phyloP scores from a whole-genome alignment of 2,888 invertebrate species.

The Himalopsyche japonica region DNA sequence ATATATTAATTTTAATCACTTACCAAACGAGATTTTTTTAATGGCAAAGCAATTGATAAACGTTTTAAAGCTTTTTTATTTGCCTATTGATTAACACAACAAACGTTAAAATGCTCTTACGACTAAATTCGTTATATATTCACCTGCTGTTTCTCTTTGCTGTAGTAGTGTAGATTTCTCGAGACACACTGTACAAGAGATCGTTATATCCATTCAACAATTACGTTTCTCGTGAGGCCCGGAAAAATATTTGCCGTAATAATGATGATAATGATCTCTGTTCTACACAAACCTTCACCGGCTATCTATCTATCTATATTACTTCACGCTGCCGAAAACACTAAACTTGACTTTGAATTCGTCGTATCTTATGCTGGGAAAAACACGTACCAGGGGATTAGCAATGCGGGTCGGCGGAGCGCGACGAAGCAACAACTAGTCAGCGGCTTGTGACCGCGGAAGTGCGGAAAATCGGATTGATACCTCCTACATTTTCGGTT shows the following conservation, averaged over 20 bases:
- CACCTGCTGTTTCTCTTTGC: too few species aligned
- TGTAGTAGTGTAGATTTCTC: background rate
- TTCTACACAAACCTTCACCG: slow-evolving; percentile 1
- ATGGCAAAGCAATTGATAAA: too few species aligned
- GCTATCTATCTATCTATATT: background rate
- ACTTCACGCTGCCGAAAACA: background rate
- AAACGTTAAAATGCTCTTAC: too few species aligned
- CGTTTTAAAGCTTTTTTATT: too few species aligned
- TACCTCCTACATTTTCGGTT: background rate
- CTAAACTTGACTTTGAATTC: background rate
- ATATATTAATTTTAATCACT: too few species aligned
- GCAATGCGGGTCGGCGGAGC: background rate
- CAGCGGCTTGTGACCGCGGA: background rate
- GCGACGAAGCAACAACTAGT: background rate
- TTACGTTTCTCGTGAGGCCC: background rate
- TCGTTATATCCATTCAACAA: background rate
- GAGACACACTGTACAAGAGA: background rate
- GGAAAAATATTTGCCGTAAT: background rate
- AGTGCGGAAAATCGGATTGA: background rate
- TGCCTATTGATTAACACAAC: too few species aligned
- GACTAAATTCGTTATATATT: too few species aligned
- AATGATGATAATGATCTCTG: background rate
- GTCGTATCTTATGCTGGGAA: background rate
- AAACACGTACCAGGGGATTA: background rate
- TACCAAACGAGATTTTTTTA: too few species aligned